Evolutionary conservation across 1,140 invertebrate genomes (phyloP), one percentile per base, ranked within the genome.

Genomic region (Drosophila busckii): DNA sequence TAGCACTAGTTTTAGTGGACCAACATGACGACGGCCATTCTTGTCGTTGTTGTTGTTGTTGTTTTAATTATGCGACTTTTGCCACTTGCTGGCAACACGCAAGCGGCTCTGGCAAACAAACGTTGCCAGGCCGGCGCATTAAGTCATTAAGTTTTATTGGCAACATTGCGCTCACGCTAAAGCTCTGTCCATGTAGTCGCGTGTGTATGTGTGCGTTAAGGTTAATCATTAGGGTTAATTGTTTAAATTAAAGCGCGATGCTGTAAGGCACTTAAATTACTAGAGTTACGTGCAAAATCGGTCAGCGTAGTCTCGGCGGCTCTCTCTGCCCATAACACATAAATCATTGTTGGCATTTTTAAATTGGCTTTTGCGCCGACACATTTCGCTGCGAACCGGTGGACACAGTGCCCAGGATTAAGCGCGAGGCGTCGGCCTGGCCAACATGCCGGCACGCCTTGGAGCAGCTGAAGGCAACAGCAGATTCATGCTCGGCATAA

Each of bases 281-380:
- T 58, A 31, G 45, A 44, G 9, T 44, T 35, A 40, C 15, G 38
- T 25, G 23, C 7, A 12, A 37, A 7, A 29, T 8, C 25, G 2
- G 13, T 8, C 34, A 19, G 7, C 35, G 2, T 16, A 20, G 17
- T 9, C 13, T 26, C 16, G 35, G 22, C 22, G 28, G 22, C 22
- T n/a, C 31, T 17, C 46, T 29, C 34, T 42, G 35, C 54, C 29
- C 16, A 63, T 59, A 52, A 22, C 41, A 52, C 53, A 80, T 80
- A 80, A 80, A 80, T 80, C 75, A 80, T 80, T 82, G 75, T 80
- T 80, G 73, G 73, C 75, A 80, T 69, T 80, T 80, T 80, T 80
- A 80, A 80, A 80, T 80, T 80, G 75, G 75, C 75, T 80, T 80
- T 71, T 61, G 64, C 42, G 69, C 75, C 59, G 48, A 69, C 59